Evolutionary conservation across 2,888 invertebrate genomes (phyloP).

Genomic region (Drosophila lacicola): DNA sequence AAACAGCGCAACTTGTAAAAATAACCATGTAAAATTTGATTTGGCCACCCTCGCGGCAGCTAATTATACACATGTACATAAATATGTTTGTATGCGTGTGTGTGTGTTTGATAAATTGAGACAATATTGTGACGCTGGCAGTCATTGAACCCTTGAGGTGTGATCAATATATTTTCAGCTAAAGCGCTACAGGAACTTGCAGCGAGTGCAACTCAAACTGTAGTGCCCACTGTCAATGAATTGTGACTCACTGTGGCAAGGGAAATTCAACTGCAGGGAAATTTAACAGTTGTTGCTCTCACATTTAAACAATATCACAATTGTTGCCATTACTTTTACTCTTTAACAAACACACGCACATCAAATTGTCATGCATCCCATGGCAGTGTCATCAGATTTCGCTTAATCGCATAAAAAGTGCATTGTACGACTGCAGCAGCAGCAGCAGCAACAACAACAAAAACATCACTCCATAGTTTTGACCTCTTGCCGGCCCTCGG

Average conservation of each 20-base stretch:
- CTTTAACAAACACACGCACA: conserved; percentile 8
- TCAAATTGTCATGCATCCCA: conserved; percentile 44
- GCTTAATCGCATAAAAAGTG: conserved; percentile 74
- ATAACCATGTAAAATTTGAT: conserved; percentile 71
- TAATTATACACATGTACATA: conserved; percentile 55
- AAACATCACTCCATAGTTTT: conserved; percentile 54
- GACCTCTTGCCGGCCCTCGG: conserved; percentile 67
- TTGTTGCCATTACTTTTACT: conserved; percentile 5
- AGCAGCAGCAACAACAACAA: conserved; percentile 25
- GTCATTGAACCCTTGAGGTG: conserved; percentile 65
- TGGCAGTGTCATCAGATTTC: conserved; percentile 66
- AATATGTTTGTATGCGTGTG: conserved; percentile 34
- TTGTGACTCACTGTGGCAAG: background rate
- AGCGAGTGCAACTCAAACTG: conserved; percentile 1
- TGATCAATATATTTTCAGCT: conserved; percentile 47
- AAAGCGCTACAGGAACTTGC: conserved; percentile 29
- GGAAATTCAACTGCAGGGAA: conserved; percentile 9
- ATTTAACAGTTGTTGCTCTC: conserved; percentile 8
- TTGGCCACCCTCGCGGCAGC: conserved; percentile 66
- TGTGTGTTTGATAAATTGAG: conserved; percentile 39
- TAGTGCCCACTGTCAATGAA: background rate
- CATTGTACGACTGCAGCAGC: conserved; percentile 49
- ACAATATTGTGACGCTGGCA: conserved; percentile 42
- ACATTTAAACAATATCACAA: conserved; percentile 9
- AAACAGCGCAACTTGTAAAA: conserved; percentile 64